Evolutionary conservation across 2,888 invertebrate species (phyloP).

Genomic region (Plutella xylostella): DNA sequence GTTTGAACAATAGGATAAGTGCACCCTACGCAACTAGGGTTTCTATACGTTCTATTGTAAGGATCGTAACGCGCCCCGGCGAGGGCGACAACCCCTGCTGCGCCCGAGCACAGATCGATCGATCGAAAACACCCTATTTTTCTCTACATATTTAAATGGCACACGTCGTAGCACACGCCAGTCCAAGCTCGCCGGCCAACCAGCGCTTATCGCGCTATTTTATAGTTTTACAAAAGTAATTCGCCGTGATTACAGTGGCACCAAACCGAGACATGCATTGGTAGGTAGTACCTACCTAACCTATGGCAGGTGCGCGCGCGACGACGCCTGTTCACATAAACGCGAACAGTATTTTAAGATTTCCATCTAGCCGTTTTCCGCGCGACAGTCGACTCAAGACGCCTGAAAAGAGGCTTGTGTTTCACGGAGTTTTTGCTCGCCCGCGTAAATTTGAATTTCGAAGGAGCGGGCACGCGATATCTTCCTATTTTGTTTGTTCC

Average conservation of each 20-base stretch:
- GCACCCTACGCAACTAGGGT: conserved; percentile 22
- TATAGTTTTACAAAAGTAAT: conserved; percentile 62
- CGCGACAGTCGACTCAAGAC: conserved; percentile 18
- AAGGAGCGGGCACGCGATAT: background rate
- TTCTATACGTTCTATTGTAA: conserved; percentile 23
- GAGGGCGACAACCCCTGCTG: conserved; percentile 41
- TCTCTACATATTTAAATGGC: background rate
- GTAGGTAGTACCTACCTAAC: conserved; percentile 44
- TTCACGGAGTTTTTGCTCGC: conserved; percentile 1
- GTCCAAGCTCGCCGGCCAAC: no score
- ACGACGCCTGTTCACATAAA: conserved; percentile 16
- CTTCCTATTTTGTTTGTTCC: background rate
- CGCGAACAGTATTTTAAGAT: conserved; percentile 37
- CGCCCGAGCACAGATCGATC: no score
- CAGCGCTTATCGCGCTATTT: conserved; percentile 44
- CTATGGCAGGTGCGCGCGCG: conserved; percentile 27
- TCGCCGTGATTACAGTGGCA: conserved; percentile 39
- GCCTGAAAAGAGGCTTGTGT: conserved; percentile 2
- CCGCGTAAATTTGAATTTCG: background rate
- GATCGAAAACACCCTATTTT: no score
- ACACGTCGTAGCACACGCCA: background rate
- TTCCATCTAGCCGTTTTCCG: conserved; percentile 32
- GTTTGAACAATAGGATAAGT: conserved; percentile 18
- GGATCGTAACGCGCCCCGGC: conserved; percentile 26
- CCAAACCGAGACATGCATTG: conserved; percentile 53